These are phyloP conservation scores for Dryobota labecula DNA, from an alignment of 2,888 invertebrate species.

Conservation along the genomic window DNA sequence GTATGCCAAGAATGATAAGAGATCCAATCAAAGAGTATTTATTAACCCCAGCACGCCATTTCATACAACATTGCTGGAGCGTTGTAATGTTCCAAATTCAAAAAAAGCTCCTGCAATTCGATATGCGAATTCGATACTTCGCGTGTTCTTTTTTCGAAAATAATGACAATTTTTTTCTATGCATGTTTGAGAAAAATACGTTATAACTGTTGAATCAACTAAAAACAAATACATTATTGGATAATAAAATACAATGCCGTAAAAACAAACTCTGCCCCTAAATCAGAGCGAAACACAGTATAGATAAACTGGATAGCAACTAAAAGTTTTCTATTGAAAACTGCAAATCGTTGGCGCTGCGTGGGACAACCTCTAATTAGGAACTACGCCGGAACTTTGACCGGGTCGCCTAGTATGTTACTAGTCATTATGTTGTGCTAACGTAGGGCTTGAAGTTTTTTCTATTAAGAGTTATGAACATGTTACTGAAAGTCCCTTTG, in stretches of 20 bases:
- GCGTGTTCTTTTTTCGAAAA: too few species aligned
- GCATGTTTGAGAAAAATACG: too few species aligned
- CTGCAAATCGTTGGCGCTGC: conserved; percentile 68
- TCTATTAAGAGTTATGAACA: background rate
- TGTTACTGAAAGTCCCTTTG: background rate
- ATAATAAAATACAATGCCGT: background rate
- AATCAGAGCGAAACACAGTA: conserved; percentile 46
- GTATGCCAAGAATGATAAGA: too few species aligned
- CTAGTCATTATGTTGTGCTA: conserved; percentile 15
- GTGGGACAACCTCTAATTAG: conserved; percentile 77
- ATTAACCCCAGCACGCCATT: too few species aligned
- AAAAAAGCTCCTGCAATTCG: too few species aligned
- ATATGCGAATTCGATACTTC: too few species aligned
- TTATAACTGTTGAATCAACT: background rate
- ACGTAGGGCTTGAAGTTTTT: background rate
- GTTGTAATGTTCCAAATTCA: too few species aligned
- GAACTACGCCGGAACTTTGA: conserved; percentile 59
- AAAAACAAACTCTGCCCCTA: conserved; percentile 22
- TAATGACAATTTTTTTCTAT: too few species aligned
- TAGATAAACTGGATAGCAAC: conserved; percentile 66
- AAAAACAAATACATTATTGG: background rate
- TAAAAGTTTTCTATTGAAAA: conserved; percentile 76
- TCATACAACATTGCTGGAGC: too few species aligned
- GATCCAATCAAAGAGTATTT: too few species aligned
- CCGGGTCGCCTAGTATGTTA: conserved; percentile 25